phyloP scores from a whole-genome alignment of 2,113 vertebrate genomes.

The Pimephales promelas region DNA sequence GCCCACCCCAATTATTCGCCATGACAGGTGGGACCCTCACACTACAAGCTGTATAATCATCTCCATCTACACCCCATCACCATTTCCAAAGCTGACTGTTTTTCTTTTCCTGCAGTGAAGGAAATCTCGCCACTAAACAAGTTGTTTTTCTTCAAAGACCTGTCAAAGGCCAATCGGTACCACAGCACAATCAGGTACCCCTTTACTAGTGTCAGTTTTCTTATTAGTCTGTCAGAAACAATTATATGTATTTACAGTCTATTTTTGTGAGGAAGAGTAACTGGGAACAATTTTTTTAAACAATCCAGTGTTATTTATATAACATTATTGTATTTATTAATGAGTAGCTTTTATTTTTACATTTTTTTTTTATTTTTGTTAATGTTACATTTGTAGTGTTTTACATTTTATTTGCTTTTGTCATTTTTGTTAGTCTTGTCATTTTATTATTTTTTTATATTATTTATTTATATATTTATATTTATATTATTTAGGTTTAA shows the following conservation, averaged over 20 bases:
- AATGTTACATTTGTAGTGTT: not conserved
- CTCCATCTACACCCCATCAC: not conserved
- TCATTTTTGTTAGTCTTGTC: not conserved
- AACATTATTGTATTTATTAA: not conserved
- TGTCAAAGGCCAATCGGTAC: slow-evolving; percentile 65
- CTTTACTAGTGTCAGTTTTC: not conserved
- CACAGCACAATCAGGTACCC: slow-evolving; percentile 66
- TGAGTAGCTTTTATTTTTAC: not conserved
- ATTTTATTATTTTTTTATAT: not conserved
- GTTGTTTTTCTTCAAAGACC: slow-evolving; percentile 95
- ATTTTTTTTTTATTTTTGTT: not conserved
- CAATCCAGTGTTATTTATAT: not conserved
- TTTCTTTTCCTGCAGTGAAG: slow-evolving; percentile 80
- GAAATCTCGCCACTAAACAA: slow-evolving; percentile 96
- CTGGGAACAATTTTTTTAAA: too few species aligned
- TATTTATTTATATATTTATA: too few species aligned
- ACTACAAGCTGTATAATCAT: not conserved
- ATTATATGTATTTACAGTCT: not conserved
- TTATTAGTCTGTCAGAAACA: not conserved
- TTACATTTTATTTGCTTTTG: not conserved
- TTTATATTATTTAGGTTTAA: not conserved
- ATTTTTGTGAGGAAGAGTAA: not conserved
- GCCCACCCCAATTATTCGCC: slow-evolving; percentile 89
- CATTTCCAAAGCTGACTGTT: not conserved
- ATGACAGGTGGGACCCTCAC: slow-evolving; percentile 85